Conservation (phyloP, 2,888 invertebrate species). For the Furcula furcula region DNA sequence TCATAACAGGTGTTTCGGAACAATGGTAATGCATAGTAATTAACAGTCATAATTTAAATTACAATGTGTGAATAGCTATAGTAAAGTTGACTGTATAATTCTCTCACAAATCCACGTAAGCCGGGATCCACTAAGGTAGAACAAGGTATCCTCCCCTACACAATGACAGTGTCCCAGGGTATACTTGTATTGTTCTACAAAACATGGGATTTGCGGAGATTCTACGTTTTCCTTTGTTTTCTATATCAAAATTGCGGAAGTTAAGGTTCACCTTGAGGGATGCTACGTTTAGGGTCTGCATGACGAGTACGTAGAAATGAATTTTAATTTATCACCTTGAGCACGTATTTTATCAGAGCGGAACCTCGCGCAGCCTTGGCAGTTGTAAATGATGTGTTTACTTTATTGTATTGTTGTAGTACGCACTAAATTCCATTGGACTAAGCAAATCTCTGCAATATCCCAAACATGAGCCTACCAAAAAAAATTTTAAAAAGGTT, state of each 20-base stretch:
- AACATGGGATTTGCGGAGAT: slow-evolving; percentile 8
- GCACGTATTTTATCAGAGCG: slow-evolving; percentile 51
- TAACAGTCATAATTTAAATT: no score
- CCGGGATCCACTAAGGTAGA: slow-evolving; percentile 11
- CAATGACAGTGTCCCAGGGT: slow-evolving; percentile 13
- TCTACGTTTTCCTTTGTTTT: slow-evolving; percentile 15
- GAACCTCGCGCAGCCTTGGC: slow-evolving; percentile 43
- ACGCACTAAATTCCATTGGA: no score
- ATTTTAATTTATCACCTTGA: slow-evolving; percentile 30
- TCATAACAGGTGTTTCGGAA: no score
- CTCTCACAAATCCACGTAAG: slow-evolving; percentile 10
- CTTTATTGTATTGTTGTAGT: slow-evolving; percentile 16
- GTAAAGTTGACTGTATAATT: not conserved
- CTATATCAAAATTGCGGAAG: no score
- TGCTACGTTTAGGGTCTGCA: no score
- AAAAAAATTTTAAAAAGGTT: no score
- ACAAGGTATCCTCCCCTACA: slow-evolving; percentile 17
- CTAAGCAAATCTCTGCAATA: no score
- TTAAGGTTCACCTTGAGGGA: no score
- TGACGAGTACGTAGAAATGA: slow-evolving; percentile 9
- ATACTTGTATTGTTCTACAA: slow-evolving; percentile 19
- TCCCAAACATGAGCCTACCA: no score
- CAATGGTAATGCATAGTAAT: no score
- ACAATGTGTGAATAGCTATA: no score
- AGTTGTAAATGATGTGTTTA: slow-evolving; percentile 28